Percentiles rank a stretch among this genome's conserved stretches.
These are phyloP conservation scores for Pantelozetes paolii DNA, from an alignment of 2,888 invertebrate genomes.

Conservation along the genomic window DNA sequence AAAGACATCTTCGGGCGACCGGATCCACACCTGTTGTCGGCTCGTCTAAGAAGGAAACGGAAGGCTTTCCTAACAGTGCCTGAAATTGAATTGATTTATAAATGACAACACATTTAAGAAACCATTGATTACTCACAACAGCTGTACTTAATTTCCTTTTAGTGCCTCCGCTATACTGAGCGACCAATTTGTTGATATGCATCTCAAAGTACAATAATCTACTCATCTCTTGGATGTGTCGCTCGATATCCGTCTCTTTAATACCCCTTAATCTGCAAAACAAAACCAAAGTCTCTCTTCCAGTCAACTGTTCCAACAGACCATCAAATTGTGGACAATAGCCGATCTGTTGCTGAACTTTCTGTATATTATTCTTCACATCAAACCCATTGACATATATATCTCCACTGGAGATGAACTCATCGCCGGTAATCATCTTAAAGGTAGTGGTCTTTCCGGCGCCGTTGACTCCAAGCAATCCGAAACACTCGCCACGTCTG, in stretches of 20 bases:
- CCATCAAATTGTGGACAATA: conserved; percentile 89
- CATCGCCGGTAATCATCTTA: conserved; percentile 59
- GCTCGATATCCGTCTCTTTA: conserved; percentile 31
- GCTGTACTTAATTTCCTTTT: conserved; percentile 46
- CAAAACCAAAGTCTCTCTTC: conserved; percentile 45
- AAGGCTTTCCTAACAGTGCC: conserved; percentile 64
- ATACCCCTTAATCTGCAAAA: conserved; percentile 47
- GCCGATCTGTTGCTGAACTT: conserved; percentile 60
- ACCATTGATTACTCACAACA: conserved; percentile 41
- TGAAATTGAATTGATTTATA: conserved; percentile 5
- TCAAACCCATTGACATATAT: conserved; percentile 59
- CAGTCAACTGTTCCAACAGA: conserved; percentile 59
- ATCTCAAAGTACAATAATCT: conserved; percentile 45
- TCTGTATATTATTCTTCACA: conserved; percentile 51
- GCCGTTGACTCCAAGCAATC: conserved; percentile 58
- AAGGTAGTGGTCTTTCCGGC: conserved; percentile 60
- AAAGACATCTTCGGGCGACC: conserved; percentile 71
- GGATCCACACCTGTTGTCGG: conserved; percentile 70
- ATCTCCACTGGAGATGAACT: conserved; percentile 53
- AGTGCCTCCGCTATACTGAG: conserved; percentile 46
- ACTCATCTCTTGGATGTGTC: conserved; percentile 45
- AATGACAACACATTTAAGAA: conserved; percentile 37
- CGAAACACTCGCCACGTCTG: conserved; percentile 56
- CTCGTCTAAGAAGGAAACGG: conserved; percentile 67
- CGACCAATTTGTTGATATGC: conserved; percentile 44